Evolutionary conservation across 2,797 vertebrate genomes (phyloP).

Genomic region (Syndactyla subalaris): DNA sequence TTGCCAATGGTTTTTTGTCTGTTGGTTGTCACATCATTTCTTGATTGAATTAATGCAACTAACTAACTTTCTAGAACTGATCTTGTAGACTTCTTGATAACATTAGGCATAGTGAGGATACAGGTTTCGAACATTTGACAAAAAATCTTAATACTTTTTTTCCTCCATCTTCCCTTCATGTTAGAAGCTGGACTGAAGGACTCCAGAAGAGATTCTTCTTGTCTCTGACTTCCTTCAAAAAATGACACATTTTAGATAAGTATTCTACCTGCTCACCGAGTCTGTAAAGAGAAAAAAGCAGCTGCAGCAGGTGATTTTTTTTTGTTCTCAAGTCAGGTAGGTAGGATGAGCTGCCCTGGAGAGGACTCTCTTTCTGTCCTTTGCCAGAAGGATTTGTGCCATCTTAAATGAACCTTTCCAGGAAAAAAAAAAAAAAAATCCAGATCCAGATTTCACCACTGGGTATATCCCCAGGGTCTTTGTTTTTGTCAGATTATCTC

Average conservation of each 20-base stretch:
- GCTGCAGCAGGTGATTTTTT: background rate
- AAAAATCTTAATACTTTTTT: background rate
- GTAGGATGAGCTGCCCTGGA: background rate
- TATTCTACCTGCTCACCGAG: background rate
- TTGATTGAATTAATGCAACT: background rate
- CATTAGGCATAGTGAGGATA: background rate
- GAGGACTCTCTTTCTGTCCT: background rate
- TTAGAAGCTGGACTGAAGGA: background rate
- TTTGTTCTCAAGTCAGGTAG: background rate
- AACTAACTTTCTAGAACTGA: background rate
- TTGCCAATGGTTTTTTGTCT: background rate
- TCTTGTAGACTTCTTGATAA: background rate
- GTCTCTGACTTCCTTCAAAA: background rate
- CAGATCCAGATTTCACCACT: background rate
- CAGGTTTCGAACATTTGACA: background rate
- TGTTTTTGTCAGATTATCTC: background rate
- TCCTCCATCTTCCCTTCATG: background rate
- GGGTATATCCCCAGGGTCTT: background rate
- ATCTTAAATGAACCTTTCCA: background rate
- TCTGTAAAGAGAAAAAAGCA: background rate
- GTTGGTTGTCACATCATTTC: background rate
- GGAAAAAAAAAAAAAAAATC: background rate
- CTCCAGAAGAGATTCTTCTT: background rate
- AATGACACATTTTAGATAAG: background rate
- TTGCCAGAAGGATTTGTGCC: background rate